phyloP scores from a whole-genome alignment of 2,113 vertebrate genomes.

The Procavia capensis region DNA sequence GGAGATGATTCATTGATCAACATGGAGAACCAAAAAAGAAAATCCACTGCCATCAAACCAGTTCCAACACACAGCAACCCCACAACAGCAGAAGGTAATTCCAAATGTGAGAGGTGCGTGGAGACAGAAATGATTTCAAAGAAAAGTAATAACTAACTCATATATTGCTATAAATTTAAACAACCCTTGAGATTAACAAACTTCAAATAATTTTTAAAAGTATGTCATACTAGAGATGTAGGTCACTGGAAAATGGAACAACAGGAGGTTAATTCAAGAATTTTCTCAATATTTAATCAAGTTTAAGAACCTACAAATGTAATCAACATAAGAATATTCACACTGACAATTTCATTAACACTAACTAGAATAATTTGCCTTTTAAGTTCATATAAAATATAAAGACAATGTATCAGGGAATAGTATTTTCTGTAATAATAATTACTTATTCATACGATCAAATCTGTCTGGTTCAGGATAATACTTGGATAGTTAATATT shows the following conservation, averaged over 20 bases:
- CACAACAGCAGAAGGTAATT: background rate
- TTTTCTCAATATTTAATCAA: conserved; percentile 24
- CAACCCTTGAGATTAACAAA: background rate
- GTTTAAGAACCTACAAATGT: conserved; percentile 23
- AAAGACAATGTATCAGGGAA: background rate
- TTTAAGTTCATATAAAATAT: conserved; percentile 16
- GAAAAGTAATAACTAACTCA: background rate
- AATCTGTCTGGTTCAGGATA: conserved; percentile 19
- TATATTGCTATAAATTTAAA: background rate
- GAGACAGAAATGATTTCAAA: background rate
- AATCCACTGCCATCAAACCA: too few species aligned
- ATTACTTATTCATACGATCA: conserved; percentile 45
- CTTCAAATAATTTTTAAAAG: background rate
- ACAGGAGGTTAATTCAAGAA: background rate
- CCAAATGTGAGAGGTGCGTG: background rate
- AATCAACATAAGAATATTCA: conserved; percentile 42
- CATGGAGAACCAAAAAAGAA: conserved; percentile 6
- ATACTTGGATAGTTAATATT: conserved; percentile 44
- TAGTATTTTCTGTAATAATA: conserved; percentile 4
- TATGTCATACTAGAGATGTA: background rate
- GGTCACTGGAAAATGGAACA: background rate
- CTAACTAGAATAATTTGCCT: background rate
- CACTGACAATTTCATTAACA: conserved; percentile 49
- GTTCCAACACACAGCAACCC: too few species aligned
- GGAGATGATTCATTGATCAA: background rate